phyloP scores from a whole-genome alignment of 2,888 invertebrate species.

The Yponomeuta plumbellus region DNA sequence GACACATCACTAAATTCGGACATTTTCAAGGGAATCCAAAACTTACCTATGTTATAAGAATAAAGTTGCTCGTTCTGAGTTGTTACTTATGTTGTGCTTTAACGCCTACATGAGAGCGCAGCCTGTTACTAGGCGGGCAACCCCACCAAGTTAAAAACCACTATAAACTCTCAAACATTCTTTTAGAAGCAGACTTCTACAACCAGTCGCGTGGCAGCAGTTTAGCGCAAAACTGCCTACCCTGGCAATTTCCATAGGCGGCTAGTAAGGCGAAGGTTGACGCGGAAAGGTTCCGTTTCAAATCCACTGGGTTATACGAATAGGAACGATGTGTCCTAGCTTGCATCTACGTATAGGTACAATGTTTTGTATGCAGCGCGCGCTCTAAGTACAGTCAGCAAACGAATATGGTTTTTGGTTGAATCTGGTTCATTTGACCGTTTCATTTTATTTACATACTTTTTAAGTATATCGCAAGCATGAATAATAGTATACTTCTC shows the following conservation, averaged over 20 bases:
- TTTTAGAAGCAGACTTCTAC: background rate
- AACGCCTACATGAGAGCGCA: conserved; percentile 4
- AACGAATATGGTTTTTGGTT: conserved; percentile 50
- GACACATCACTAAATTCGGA: no score
- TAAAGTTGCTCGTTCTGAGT: background rate
- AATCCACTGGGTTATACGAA: conserved; percentile 17
- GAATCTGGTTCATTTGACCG: no score
- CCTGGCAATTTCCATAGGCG: conserved; percentile 31
- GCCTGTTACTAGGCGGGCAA: conserved; percentile 40
- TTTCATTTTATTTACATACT: no score
- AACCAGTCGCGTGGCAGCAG: background rate
- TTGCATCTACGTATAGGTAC: conserved; percentile 21
- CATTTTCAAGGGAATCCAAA: no score
- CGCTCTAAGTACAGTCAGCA: conserved; percentile 41
- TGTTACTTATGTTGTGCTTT: background rate
- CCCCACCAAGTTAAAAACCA: conserved; percentile 21
- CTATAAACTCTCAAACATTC: background rate
- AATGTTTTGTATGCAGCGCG: conserved; percentile 37
- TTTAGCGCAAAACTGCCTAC: conserved; percentile 21
- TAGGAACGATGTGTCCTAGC: conserved; percentile 27
- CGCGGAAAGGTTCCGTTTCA: conserved; percentile 19
- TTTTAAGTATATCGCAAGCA: no score
- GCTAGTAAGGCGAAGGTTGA: conserved; percentile 23
- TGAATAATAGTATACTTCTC: no score
- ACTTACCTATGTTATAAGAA: no score